phyloP scores from a whole-genome alignment of 2,888 invertebrate species.

The Tanypteryx hageni region DNA sequence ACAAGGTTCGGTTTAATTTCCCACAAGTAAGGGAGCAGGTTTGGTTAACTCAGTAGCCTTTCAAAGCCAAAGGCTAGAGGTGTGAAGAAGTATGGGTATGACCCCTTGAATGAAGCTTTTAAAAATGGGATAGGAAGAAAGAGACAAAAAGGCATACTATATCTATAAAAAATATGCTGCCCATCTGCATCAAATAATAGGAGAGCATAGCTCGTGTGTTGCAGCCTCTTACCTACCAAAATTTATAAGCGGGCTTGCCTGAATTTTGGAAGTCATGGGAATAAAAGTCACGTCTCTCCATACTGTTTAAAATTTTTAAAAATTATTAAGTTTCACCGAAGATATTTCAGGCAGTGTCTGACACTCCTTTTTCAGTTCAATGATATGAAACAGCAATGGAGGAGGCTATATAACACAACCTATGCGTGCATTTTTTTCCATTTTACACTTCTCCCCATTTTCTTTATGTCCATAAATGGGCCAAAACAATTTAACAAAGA shows the following conservation, averaged over 20 bases:
- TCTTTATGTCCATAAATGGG: constrained; percentile 54
- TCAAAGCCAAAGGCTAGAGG: constrained; percentile 64
- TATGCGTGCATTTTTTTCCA: constrained; percentile 57
- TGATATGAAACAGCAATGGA: constrained; percentile 63
- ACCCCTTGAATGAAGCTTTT: constrained; percentile 64
- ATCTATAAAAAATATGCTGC: constrained; percentile 64
- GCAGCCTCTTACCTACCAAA: constrained; percentile 62
- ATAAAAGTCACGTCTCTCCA: constrained; percentile 63
- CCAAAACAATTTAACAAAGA: constrained; percentile 42
- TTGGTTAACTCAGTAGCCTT: constrained; percentile 64
- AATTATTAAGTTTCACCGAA: constrained; percentile 35
- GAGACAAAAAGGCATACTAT: constrained; percentile 59
- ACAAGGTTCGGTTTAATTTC: constrained; percentile 56
- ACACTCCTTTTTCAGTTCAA: constrained; percentile 63
- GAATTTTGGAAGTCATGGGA: constrained; percentile 64
- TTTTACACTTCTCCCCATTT: constrained; percentile 38
- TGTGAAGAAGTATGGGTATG: constrained; percentile 63
- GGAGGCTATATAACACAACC: constrained; percentile 59
- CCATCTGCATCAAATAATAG: constrained; percentile 58
- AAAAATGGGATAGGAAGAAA: constrained; percentile 60
- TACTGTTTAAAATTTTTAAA: constrained; percentile 58
- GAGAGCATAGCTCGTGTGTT: constrained; percentile 60
- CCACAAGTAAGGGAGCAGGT: constrained; percentile 56
- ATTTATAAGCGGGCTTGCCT: constrained; percentile 61
- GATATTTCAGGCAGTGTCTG: constrained; percentile 56